Conservation (phyloP, 2,113 vertebrate species). For the Mesembrinibis cayennensis region DNA sequence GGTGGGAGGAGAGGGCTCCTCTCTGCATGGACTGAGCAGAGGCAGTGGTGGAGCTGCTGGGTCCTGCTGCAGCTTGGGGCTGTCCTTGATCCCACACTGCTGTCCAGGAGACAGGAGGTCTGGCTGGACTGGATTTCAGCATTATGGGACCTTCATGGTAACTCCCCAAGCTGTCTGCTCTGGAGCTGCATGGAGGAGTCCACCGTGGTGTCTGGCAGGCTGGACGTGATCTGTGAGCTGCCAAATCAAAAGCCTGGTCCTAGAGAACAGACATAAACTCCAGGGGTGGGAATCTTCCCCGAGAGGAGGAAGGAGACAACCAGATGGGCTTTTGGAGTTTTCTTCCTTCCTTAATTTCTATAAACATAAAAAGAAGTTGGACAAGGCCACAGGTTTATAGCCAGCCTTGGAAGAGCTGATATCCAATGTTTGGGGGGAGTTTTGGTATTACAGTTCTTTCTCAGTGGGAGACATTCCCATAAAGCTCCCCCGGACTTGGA, state of each 20-base stretch:
- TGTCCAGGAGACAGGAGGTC: neutral
- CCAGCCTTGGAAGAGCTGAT: neutral
- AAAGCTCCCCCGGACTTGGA: neutral
- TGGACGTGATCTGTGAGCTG: neutral
- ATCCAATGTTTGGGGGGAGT: neutral
- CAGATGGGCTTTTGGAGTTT: neutral
- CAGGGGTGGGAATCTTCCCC: neutral
- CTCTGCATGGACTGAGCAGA: rapidly evolving
- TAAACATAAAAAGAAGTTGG: neutral
- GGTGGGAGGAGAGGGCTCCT: neutral
- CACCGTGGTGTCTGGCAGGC: neutral
- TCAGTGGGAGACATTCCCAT: neutral
- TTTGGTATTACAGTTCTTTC: constrained; percentile 8
- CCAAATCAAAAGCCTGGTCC: neutral
- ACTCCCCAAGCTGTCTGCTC: neutral
- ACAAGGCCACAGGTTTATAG: neutral
- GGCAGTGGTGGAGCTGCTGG: neutral
- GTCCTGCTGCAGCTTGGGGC: neutral
- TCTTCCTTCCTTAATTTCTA: neutral
- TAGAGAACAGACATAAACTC: neutral
- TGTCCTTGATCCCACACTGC: neutral
- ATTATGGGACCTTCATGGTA: neutral
- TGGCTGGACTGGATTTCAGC: neutral
- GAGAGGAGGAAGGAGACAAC: neutral
- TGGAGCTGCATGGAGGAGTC: neutral